Evolutionary conservation across 2,113 vertebrate species (phyloP).

Genomic region (Nothobranchius furzeri): DNA sequence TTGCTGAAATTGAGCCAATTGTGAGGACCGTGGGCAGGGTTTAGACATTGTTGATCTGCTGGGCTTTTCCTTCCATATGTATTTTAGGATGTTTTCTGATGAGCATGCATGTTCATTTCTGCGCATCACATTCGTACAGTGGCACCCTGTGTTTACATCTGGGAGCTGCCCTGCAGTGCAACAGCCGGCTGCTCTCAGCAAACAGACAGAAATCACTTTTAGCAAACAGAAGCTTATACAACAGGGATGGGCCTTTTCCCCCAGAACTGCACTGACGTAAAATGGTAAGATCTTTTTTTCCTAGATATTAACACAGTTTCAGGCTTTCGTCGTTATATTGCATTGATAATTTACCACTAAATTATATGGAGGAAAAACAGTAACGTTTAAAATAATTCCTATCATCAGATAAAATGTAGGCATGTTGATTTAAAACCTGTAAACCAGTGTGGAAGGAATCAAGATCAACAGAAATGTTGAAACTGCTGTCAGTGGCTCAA

Average conservation of each 20-base stretch:
- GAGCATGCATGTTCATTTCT: constrained; percentile 7
- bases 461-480: no score
- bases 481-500: no score
- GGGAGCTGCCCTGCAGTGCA: constrained; percentile 25
- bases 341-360: no score
- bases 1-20: constrained; percentile 12
- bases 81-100: constrained; percentile 9
- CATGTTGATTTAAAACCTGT: no score
- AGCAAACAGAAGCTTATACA: not conserved
- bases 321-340: no score
- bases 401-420: no score
- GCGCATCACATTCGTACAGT: constrained; percentile 13
- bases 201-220: not conserved
- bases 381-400: no score
- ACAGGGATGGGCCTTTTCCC: not conserved
- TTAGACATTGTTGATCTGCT: constrained; percentile 38
- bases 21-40: constrained; percentile 12
- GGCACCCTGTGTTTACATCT: constrained; percentile 8
- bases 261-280: not conserved
- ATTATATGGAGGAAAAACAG: no score
- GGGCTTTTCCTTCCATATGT: not conserved
- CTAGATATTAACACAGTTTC: no score
- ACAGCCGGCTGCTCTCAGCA: constrained; percentile 13
- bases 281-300: not conserved
- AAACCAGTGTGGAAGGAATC: no score